Percentiles rank a stretch among this genome's conserved stretches.
Evolutionary conservation across 2,888 invertebrate genomes (phyloP).

Genomic region (Dastarcus helophoroides): DNA sequence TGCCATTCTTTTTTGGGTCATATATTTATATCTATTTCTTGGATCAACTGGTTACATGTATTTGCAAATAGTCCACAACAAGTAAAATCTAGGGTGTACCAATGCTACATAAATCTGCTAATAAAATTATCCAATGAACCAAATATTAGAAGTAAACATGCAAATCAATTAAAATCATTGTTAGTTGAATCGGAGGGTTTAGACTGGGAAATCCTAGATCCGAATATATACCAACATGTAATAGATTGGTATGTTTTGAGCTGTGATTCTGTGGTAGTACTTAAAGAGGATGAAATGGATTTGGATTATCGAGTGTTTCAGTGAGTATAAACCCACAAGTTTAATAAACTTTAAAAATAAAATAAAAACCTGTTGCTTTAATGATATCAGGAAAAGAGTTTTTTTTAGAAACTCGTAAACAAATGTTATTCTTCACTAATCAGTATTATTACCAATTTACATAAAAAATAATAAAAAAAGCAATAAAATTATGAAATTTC

Average conservation of each 20-base stretch:
- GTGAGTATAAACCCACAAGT: slow-evolving; percentile 39
- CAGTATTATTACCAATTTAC: too few species aligned
- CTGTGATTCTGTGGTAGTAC: slow-evolving; percentile 56
- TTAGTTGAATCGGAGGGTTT: slow-evolving; percentile 50
- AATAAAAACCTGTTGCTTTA: background rate
- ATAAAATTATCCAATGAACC: slow-evolving; percentile 63
- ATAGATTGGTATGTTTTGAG: slow-evolving; percentile 66
- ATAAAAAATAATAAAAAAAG: too few species aligned
- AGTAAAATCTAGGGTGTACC: slow-evolving; percentile 40
- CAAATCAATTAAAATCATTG: slow-evolving; percentile 33
- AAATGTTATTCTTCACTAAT: too few species aligned
- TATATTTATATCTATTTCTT: slow-evolving; percentile 55
- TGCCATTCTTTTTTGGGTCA: slow-evolving; percentile 61
- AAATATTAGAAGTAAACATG: slow-evolving; percentile 47
- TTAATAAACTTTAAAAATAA: background rate
- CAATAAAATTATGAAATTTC: too few species aligned
- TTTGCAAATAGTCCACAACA: slow-evolving; percentile 35
- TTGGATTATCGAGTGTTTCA: slow-evolving; percentile 48
- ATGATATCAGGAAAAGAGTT: too few species aligned
- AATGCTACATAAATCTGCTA: slow-evolving; percentile 54
- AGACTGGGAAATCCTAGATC: slow-evolving; percentile 54
- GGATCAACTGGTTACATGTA: slow-evolving; percentile 50
- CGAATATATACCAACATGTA: slow-evolving; percentile 49
- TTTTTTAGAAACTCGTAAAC: too few species aligned
- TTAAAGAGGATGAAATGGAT: slow-evolving; percentile 42